A percentile compares a stretch with the other conserved stretches of the same genome.
Conservation (phyloP, 2,113 vertebrate species). For the Ptyas mucosa region DNA sequence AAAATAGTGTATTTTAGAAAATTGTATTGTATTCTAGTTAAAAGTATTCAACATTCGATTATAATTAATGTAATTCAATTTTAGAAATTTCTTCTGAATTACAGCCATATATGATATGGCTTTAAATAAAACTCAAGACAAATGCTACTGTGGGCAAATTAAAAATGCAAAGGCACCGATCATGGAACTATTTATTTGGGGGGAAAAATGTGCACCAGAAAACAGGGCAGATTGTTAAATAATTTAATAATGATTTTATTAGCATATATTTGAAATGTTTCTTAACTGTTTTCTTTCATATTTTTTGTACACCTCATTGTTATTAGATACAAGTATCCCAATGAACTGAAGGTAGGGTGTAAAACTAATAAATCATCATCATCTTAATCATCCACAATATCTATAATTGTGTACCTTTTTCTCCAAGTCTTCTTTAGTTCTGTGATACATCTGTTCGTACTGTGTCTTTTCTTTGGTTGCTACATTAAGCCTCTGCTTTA, state of each 20-base stretch:
- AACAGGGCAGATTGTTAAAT: not conserved
- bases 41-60: conserved; percentile 2
- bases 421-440: conserved; percentile 78
- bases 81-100: not conserved
- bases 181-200: conserved; percentile 15
- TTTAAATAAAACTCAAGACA: not conserved
- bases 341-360: not conserved
- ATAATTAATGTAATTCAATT: not conserved
- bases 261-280: not conserved
- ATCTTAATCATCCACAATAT: not conserved
- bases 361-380: not conserved
- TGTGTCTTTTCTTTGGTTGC: conserved; percentile 79
- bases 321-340: not conserved
- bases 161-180: not conserved
- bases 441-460: conserved; percentile 75
- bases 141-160: not conserved
- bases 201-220: not conserved
- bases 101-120: not conserved
- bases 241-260: not conserved
- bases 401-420: conserved; percentile 76
- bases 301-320: not conserved
- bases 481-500: conserved; percentile 82
- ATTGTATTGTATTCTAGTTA: not conserved
- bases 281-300: not conserved
- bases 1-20: not conserved